These are phyloP conservation scores for Danaus plexippus DNA, from an alignment of 1,140 invertebrate species.

Conservation along the genomic window DNA sequence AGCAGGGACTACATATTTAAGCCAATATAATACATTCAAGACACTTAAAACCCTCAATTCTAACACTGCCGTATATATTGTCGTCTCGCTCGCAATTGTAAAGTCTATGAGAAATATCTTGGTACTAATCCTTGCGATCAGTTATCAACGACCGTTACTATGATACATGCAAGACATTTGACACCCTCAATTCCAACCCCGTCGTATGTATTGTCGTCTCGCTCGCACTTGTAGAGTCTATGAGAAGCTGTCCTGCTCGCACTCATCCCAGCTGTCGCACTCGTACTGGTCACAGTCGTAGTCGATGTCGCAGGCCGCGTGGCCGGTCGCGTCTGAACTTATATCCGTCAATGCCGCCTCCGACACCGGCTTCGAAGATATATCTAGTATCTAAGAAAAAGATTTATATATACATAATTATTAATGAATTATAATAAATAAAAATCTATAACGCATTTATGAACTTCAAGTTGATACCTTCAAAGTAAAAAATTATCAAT, in stretches of 20 bases:
- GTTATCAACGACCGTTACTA: too few relatives aligned
- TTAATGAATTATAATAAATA: too few relatives aligned
- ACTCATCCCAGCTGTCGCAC: conserved; percentile 70
- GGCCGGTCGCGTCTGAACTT: conserved; percentile 68
- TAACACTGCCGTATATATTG: conserved; percentile 1
- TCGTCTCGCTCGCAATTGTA: conserved; percentile 8
- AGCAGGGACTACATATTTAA: too few relatives aligned
- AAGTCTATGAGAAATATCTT: conserved; percentile 43
- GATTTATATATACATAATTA: too few relatives aligned
- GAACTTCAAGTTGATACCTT: too few relatives aligned
- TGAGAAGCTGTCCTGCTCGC: conserved; percentile 70
- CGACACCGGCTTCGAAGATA: conserved; percentile 70
- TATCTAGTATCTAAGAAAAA: conserved; percentile 58
- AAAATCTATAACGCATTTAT: too few relatives aligned
- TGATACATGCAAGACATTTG: too few relatives aligned
- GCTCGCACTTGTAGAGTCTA: conserved; percentile 19
- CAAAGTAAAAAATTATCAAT: too few relatives aligned
- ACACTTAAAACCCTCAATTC: too few relatives aligned
- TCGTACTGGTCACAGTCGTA: conserved; percentile 68
- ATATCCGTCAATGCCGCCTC: conserved; percentile 67
- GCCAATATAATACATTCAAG: too few relatives aligned
- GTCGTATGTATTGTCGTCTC: conserved; percentile 11
- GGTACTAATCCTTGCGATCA: too few relatives aligned
- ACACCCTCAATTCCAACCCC: not conserved
- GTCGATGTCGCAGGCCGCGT: conserved; percentile 69